Evolutionary conservation across 2,888 invertebrate genomes (phyloP).

Genomic region (Leptogaster cylindrica): DNA sequence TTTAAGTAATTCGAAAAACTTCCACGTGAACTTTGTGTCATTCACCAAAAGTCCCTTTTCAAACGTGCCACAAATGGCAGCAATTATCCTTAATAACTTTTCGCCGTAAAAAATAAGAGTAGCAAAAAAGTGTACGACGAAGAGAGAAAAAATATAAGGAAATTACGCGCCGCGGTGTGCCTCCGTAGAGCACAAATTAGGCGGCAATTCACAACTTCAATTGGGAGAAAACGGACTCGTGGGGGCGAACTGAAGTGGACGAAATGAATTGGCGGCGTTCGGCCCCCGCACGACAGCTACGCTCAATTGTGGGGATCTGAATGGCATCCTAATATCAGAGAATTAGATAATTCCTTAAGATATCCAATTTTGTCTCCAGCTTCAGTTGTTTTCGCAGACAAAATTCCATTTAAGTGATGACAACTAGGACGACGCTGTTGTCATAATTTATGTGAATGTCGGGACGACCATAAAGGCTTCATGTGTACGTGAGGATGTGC

Average conservation of each 20-base stretch:
- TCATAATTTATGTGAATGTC: conserved; percentile 44
- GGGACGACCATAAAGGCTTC: conserved; percentile 10
- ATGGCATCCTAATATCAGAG: conserved; percentile 38
- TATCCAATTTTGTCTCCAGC: conserved; percentile 43
- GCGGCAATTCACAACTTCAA: conserved; percentile 37
- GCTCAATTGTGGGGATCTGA: conserved; percentile 30
- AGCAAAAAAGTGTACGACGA: neutral
- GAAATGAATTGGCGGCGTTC: conserved; percentile 20
- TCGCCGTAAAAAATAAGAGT: neutral
- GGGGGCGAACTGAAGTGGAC: neutral
- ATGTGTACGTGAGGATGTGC: neutral
- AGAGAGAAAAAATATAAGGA: neutral
- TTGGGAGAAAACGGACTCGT: neutral
- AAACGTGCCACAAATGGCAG: conserved; percentile 4
- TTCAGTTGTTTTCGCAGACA: conserved; percentile 40
- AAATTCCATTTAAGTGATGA: conserved; percentile 47
- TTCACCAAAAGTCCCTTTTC: too few relatives aligned
- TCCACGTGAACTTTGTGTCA: neutral
- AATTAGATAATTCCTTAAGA: conserved; percentile 44
- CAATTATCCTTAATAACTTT: conserved; percentile 1
- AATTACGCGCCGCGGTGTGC: neutral
- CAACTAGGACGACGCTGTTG: conserved; percentile 42
- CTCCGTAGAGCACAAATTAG: conserved; percentile 28
- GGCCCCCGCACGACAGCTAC: neutral
- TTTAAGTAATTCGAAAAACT: too few relatives aligned